Conservation (phyloP, 1,140 invertebrate species). For the Penaeus japonicus region DNA sequence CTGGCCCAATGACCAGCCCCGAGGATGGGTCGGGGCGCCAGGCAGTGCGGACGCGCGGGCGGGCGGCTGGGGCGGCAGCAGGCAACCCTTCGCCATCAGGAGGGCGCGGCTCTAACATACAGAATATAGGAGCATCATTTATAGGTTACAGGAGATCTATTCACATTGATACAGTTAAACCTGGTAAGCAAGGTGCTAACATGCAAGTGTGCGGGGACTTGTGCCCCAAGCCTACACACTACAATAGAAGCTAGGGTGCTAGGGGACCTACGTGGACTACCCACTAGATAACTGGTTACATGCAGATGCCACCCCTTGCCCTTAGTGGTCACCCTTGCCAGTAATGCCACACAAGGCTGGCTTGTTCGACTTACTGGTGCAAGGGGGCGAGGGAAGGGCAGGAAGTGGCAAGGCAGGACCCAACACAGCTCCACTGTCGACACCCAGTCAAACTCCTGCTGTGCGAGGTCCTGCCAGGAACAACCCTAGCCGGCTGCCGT, state of each 20-base stretch:
- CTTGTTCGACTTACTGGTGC: conserved; percentile 13
- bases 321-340: conserved; percentile 28
- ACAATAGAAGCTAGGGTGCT: conserved; percentile 54
- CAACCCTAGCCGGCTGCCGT: conserved; percentile 40
- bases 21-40: conserved; percentile 47
- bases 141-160: conserved; percentile 57
- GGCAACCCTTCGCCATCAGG: conserved; percentile 54
- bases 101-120: conserved; percentile 45
- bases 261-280: conserved; percentile 53
- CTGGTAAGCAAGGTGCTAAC: conserved; percentile 52
- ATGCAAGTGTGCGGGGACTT: conserved; percentile 57
- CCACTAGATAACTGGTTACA: conserved; percentile 58
- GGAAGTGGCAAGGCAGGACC: conserved; percentile 47
- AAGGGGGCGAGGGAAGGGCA: conserved; percentile 23
- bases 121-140: conserved; percentile 55
- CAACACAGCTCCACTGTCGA: conserved; percentile 35
- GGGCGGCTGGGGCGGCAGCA: conserved; percentile 49
- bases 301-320: conserved; percentile 51
- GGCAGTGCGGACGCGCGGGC: conserved; percentile 54
- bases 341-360: not conserved
- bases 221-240: conserved; percentile 57
- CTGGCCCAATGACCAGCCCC: conserved; percentile 15
- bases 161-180: conserved; percentile 57
- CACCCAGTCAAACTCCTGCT: conserved; percentile 27
- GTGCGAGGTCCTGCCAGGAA: conserved; percentile 46